Base-by-base conservation (phyloP, 2,797 vertebrate species). In the Remorina albescens region DNA sequence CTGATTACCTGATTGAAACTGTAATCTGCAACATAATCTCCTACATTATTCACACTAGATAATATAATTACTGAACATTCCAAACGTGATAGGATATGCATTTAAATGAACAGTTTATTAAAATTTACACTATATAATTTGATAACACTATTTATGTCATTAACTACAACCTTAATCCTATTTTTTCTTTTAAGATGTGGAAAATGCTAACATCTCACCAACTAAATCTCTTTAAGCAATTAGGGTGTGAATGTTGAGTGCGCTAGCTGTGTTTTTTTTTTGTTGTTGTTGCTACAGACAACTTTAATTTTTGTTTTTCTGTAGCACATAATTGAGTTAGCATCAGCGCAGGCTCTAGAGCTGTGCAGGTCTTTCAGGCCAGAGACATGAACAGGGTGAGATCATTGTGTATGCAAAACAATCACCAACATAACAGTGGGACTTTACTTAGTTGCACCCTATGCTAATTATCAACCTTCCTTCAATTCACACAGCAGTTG, bases 1-100 rank as follows among this genome's bases (percentile, higher is more conserved):
- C 77, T 75, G 89, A 88, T 87, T 86, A 88, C 85, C 85, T 91
- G 89, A 93, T 87, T 86, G 90, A 91, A 91, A 91, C 66, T 74
- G 81, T 88, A 89, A 91, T 87, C 86, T 85, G 74, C 72, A 74
- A 77, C 76, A 83, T 89, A 87, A 92, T 91, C 84, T 77, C 76
- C 66, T 7, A 76, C 87, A 81, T 90, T 86, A 90, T 86, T 88
- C 86, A 88, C 78, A 82, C 66, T 59, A 39, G 36, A 76, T 86
- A 80, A 76, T 83, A 80, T 83, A 81, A 88, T 90, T 88, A 86
- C 69, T 13, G 62, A 82, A 71, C 74, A 73, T 81, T 84, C 72
- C 18, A n/a, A 82, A 84, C 58, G 69, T 80, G 51, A 86, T 77
- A 74, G 74, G 54, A 75, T 75, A 77, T 65, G 75, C 68, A 88